These are phyloP conservation scores for Brienomyrus longianalis DNA, from an alignment of 2,113 vertebrate genomes.

Conservation along the genomic window DNA sequence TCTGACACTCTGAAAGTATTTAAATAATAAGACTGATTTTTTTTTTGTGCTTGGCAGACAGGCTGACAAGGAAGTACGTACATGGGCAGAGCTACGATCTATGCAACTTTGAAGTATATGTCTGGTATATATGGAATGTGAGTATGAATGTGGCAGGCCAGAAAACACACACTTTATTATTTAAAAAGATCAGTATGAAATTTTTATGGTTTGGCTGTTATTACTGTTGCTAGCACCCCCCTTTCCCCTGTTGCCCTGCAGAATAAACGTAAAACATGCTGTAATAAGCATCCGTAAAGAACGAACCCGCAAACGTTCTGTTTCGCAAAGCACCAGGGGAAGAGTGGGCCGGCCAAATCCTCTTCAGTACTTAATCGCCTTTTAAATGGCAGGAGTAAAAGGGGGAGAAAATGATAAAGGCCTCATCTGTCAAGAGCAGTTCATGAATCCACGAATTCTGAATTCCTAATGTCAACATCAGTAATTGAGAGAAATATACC, in stretches of 20 bases:
- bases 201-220: not conserved
- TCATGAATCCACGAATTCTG: not conserved
- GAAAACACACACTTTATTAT: not conserved
- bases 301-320: not conserved
- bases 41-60: not conserved
- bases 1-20: not conserved
- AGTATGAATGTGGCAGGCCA: not conserved
- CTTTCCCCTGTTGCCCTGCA: not conserved
- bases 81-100: not conserved
- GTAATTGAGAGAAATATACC: constrained; percentile 1
- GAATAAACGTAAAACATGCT: not conserved
- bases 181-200: not conserved
- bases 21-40: not conserved
- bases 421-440: not conserved
- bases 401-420: not conserved
- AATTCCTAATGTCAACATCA: not conserved
- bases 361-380: not conserved
- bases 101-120: not conserved
- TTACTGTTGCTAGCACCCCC: not conserved
- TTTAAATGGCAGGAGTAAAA: not conserved
- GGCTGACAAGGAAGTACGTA: not conserved
- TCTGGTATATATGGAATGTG: not conserved
- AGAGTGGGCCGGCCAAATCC: not conserved
- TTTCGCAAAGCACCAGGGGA: not conserved
- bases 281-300: not conserved